Evolutionary conservation across 2,797 vertebrate genomes (phyloP).

Genomic region (Parauchenoglanis punctatus): DNA sequence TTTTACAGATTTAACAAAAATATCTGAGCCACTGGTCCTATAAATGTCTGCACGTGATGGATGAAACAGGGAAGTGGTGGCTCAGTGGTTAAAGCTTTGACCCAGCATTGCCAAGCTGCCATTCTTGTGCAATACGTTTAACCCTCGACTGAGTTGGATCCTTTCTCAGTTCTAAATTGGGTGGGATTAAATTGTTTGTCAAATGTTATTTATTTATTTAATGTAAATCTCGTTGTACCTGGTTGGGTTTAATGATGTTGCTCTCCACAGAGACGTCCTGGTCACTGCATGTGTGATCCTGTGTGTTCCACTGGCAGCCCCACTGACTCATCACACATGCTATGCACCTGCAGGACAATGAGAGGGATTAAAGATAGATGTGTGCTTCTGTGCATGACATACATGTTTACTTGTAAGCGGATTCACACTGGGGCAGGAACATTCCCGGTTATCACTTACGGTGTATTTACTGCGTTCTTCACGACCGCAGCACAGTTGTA

Average conservation of each 20-base stretch:
- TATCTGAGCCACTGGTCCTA: not conserved
- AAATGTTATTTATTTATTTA: not conserved
- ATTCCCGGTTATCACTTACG: conserved; percentile 77
- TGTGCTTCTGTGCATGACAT: not conserved
- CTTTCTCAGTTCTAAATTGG: not conserved
- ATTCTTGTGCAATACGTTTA: not conserved
- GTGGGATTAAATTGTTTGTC: not conserved
- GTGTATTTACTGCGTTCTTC: conserved; percentile 82
- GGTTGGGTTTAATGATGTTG: conserved; percentile 77
- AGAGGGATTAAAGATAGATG: not conserved
- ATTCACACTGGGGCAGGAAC: not conserved
- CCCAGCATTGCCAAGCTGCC: not conserved
- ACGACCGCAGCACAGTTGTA: conserved; percentile 90
- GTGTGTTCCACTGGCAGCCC: conserved; percentile 90
- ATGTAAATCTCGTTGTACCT: conserved; percentile 69
- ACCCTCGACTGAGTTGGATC: not conserved
- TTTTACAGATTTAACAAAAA: not conserved
- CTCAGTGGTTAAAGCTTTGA: not conserved
- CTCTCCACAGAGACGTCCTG: conserved; percentile 58
- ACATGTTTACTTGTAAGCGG: not conserved
- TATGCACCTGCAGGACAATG: conserved; percentile 78
- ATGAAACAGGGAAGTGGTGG: not conserved
- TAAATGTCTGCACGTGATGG: not conserved
- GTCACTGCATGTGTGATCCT: conserved; percentile 74
- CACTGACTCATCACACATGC: conserved; percentile 89